A percentile compares a stretch with the other conserved stretches of the same genome.
phyloP scores from a whole-genome alignment of 1,140 invertebrate genomes.

The Apis dorsata region DNA sequence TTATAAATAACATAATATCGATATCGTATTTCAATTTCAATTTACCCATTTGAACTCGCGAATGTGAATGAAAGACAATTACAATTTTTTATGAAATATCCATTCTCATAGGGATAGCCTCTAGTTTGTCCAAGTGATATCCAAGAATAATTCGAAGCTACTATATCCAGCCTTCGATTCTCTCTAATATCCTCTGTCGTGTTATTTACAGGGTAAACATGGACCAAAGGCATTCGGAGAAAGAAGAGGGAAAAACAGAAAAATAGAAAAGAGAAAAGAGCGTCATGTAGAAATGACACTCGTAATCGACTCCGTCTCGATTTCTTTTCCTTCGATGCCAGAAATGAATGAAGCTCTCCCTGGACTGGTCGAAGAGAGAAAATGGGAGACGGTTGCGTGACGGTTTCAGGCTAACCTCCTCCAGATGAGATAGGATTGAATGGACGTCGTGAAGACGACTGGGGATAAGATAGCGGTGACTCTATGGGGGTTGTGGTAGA shows the following conservation, averaged over 20 bases:
- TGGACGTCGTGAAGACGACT: slow-evolving; percentile 53
- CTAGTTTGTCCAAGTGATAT: not conserved
- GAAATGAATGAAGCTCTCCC: slow-evolving; percentile 54
- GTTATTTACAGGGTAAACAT: not conserved
- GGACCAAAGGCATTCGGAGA: not conserved
- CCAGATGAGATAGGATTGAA: slow-evolving; percentile 64
- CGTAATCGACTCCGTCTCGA: slow-evolving; percentile 16
- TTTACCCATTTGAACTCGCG: not conserved
- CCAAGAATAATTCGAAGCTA: not conserved
- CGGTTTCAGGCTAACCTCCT: slow-evolving; percentile 35
- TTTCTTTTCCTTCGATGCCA: not conserved
- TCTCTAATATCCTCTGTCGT: not conserved
- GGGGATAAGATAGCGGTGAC: slow-evolving; percentile 36
- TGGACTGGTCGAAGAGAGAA: slow-evolving; percentile 6
- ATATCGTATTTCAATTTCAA: not conserved
- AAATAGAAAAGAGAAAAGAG: not conserved
- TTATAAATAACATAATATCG: not conserved
- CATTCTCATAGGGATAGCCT: not conserved
- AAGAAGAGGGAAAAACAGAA: not conserved
- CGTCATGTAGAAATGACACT: slow-evolving; percentile 6
- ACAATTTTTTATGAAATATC: not conserved
- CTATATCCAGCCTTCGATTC: not conserved
- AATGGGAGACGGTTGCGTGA: slow-evolving; percentile 23
- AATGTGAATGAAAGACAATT: not conserved
- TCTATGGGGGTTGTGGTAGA: not conserved